Conservation (phyloP, 2,113 vertebrate genomes). For the Tragelaphus buxtoni region DNA sequence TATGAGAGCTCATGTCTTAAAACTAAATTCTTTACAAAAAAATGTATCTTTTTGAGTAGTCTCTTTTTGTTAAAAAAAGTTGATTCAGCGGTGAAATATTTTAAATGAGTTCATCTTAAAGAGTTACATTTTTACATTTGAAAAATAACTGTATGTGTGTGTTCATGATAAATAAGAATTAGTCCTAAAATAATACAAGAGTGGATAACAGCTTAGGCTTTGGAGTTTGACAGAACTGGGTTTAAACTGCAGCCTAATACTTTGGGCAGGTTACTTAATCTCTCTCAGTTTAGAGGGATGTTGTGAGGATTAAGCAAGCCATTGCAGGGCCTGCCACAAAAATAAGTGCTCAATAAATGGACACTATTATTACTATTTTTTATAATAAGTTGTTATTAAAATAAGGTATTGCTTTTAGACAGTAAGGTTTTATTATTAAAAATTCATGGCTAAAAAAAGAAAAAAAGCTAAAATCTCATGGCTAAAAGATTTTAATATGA, state of each 20-base stretch:
- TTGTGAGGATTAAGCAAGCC: neutral
- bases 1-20: neutral
- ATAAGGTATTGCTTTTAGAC: neutral
- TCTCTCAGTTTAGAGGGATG: neutral
- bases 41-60: neutral
- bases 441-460: neutral
- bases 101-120: constrained; percentile 36
- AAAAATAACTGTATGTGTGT: neutral
- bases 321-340: neutral
- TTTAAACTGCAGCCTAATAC: neutral
- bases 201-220: neutral
- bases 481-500: no score
- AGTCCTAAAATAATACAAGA: neutral
- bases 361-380: neutral
- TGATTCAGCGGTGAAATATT: neutral
- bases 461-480: neutral
- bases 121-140: constrained; percentile 18
- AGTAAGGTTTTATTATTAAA: neutral
- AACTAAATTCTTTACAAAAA: neutral
- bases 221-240: neutral
- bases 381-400: neutral
- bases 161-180: neutral
- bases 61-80: neutral
- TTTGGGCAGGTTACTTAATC: neutral
- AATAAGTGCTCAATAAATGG: neutral